phyloP scores from a whole-genome alignment of 2,797 vertebrate genomes.

The Garrulus glandarius region DNA sequence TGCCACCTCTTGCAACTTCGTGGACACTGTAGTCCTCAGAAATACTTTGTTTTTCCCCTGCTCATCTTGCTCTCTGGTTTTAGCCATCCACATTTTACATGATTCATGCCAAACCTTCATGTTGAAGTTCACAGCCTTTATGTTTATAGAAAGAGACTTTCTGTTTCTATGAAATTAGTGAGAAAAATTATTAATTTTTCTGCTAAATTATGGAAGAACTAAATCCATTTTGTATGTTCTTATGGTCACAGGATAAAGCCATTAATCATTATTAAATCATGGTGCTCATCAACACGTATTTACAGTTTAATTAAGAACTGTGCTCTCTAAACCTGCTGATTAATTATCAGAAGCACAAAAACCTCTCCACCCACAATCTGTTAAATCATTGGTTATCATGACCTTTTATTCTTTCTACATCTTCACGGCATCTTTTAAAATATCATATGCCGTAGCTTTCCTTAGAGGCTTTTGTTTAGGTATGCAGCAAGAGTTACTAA shows the following conservation, averaged over 20 bases:
- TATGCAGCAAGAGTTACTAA: slow-evolving; percentile 48
- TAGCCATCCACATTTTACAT: fast-evolving
- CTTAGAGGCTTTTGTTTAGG: slow-evolving; percentile 47
- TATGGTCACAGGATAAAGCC: background rate
- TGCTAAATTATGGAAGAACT: background rate
- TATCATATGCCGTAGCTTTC: slow-evolving; percentile 57
- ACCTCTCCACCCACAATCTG: slow-evolving; percentile 44
- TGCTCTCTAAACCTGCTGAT: slow-evolving; percentile 64
- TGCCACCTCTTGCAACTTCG: background rate
- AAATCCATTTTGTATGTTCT: background rate
- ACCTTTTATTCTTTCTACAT: slow-evolving; percentile 70
- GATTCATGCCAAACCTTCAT: background rate
- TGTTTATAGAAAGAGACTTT: background rate
- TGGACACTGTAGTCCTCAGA: background rate
- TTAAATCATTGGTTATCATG: slow-evolving; percentile 48
- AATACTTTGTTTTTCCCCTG: background rate
- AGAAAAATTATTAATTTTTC: background rate
- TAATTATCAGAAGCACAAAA: slow-evolving; percentile 69
- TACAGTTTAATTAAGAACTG: slow-evolving; percentile 69
- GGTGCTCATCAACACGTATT: slow-evolving; percentile 24
- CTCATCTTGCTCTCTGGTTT: background rate
- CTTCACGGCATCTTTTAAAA: slow-evolving; percentile 69
- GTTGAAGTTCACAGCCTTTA: background rate
- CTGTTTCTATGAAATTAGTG: background rate
- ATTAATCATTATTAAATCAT: slow-evolving; percentile 49